Percentiles rank a stretch among this genome's conserved stretches.
phyloP scores from a whole-genome alignment of 2,888 invertebrate species.

The Chymomyza procnemis region DNA sequence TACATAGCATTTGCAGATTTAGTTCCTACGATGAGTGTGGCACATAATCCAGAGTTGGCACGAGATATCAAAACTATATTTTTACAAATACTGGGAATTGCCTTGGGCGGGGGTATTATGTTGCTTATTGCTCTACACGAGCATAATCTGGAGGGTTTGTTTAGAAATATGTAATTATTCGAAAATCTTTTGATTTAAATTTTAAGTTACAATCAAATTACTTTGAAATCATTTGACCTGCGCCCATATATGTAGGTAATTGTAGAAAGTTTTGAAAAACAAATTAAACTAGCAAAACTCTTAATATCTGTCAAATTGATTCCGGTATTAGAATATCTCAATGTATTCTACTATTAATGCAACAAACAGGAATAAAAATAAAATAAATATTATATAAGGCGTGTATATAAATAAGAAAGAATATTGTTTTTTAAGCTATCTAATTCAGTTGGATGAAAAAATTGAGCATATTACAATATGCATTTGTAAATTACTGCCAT shows the following conservation, averaged over 20 bases:
- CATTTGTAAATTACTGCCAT: not conserved
- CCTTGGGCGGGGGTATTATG: conserved; percentile 86
- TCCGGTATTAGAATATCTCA: not conserved
- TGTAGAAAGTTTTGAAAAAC: not conserved
- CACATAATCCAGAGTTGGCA: conserved; percentile 80
- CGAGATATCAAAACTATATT: conserved; percentile 81
- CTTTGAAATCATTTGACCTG: no score
- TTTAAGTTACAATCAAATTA: no score
- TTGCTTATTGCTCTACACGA: conserved; percentile 86
- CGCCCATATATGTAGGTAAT: no score
- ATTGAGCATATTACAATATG: not conserved
- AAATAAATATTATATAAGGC: not conserved
- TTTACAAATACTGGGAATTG: conserved; percentile 84
- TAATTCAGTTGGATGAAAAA: not conserved
- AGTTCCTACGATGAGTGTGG: conserved; percentile 83
- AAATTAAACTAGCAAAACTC: no score
- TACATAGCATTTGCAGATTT: conserved; percentile 90
- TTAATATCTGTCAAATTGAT: not conserved
- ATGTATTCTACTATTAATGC: not conserved
- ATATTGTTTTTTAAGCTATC: not conserved
- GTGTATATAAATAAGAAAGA: not conserved
- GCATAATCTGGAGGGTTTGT: conserved; percentile 76
- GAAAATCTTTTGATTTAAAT: not conserved
- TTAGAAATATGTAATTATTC: conserved; percentile 30
- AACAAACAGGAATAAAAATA: conserved; percentile 1